Conservation (phyloP, 2,113 vertebrate species). For the Zeus faber region DNA sequence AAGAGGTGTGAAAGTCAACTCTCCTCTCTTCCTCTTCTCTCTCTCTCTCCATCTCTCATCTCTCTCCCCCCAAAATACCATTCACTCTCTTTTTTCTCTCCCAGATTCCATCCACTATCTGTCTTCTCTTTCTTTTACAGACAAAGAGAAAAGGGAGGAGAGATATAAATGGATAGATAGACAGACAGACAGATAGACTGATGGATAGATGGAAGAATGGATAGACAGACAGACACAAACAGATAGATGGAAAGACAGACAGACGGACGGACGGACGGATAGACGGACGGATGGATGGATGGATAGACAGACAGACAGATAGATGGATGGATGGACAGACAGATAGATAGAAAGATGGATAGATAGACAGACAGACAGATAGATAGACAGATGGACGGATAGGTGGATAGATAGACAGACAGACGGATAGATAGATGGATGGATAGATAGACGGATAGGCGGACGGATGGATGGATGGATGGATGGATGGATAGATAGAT, state of each 20-base stretch:
- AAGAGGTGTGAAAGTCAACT: slow-evolving; percentile 45
- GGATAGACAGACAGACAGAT: not conserved
- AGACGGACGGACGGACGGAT: no score
- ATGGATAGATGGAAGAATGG: not conserved
- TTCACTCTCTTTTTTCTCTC: no score
- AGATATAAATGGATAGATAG: not conserved
- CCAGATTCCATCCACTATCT: no score
- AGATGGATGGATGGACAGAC: not conserved
- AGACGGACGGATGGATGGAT: not conserved
- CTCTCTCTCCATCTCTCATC: no score
- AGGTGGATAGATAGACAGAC: no score
- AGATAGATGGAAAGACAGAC: not conserved
- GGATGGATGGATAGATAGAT: not conserved
- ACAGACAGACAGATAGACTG: not conserved
- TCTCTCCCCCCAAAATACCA: no score
- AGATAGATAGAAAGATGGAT: not conserved
- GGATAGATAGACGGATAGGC: not conserved
- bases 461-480: no score
- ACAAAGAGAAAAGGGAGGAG: not conserved
- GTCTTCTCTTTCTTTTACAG: no score
- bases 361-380: not conserved
- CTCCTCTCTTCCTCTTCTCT: no score
- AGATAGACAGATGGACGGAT: no score
- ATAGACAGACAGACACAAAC: not conserved
- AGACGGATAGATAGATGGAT: not conserved